These are phyloP conservation scores for Protobothrops mucrosquamatus DNA, from an alignment of 2,113 vertebrate species.

Conservation along the genomic window DNA sequence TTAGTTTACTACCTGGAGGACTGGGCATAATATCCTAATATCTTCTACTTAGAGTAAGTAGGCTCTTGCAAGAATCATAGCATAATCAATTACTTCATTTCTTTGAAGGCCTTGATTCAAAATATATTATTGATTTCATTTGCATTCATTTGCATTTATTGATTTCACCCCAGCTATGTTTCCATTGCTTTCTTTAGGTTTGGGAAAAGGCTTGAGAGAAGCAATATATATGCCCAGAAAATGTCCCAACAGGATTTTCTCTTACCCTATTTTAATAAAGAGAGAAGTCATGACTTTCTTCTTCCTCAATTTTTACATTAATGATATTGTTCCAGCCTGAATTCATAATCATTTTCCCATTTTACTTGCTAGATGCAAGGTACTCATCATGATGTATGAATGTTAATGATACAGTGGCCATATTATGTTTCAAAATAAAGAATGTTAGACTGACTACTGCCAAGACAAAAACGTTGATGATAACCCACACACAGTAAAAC, in stretches of 20 bases:
- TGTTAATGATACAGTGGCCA: not conserved
- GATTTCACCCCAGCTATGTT: not conserved
- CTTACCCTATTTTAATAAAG: not conserved
- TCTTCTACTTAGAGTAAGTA: not conserved
- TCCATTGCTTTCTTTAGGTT: not conserved
- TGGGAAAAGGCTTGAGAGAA: not conserved
- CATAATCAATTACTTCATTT: not conserved
- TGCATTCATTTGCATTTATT: not conserved
- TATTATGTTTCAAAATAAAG: not conserved
- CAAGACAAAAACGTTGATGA: not conserved
- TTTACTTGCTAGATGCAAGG: not conserved
- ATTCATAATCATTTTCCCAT: not conserved
- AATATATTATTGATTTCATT: not conserved
- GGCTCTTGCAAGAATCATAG: not conserved
- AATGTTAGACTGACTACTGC: not conserved
- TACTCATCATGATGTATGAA: not conserved
- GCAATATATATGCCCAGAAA: not conserved
- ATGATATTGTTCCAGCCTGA: not conserved
- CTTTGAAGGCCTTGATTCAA: not conserved
- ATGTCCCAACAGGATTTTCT: not conserved
- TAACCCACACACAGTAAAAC: not conserved
- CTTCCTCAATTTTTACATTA: not conserved
- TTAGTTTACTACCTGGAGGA: not conserved
- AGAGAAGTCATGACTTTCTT: not conserved
- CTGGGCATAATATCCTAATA: not conserved